Evolutionary conservation across 2,113 vertebrate species (phyloP), one percentile per base, ranked within the genome.

Genomic region (Thamnophis sirtalis): DNA sequence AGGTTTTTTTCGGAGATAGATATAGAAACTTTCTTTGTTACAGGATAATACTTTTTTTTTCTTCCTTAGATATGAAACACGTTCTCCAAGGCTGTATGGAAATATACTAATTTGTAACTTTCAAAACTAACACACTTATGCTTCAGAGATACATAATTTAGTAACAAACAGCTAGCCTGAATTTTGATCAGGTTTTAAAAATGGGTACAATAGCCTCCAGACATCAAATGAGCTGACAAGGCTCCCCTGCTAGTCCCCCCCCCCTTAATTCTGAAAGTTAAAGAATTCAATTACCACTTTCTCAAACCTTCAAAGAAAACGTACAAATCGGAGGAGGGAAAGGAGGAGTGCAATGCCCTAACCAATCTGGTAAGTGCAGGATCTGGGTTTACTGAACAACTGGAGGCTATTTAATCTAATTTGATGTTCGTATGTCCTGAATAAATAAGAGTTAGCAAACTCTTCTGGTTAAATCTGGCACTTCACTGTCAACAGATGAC

Each of bases 111-210:
- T 98, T 98, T 98, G 96, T 98, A 97, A 96, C 97, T 97, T 98
- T 97, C 96, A 97, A 97, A 97, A 96, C 96, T 95, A 97, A 96
- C 96, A 97, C 96, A 94, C 97, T 97, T 97, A 97, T 97, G 96
- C 97, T 98, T 98, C 95, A 95, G 97, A 97, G 97, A 97, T 97
- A 97, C 97, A 98, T 98, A 98, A 98, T 98, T 98, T 97, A 97
- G 96, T 93, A 97, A 97, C 96, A 97, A 98, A 97, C 96, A 97
- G 92, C 26, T 94, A 96, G 93, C 89, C 94, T 97, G 97, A 97
- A 98, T 98, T 97, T 97, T 97, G 96, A 98, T 97, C 96, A 97
- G 96, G 89, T 96, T 97, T 97, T 84, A 96, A 96, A 97, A 96
- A 96, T 92, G 90, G 95, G 89, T 96, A 96, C 97, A 96, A 94